Evolutionary conservation across 2,113 vertebrate genomes (phyloP).

Genomic region (Ivindomyrus marchei): DNA sequence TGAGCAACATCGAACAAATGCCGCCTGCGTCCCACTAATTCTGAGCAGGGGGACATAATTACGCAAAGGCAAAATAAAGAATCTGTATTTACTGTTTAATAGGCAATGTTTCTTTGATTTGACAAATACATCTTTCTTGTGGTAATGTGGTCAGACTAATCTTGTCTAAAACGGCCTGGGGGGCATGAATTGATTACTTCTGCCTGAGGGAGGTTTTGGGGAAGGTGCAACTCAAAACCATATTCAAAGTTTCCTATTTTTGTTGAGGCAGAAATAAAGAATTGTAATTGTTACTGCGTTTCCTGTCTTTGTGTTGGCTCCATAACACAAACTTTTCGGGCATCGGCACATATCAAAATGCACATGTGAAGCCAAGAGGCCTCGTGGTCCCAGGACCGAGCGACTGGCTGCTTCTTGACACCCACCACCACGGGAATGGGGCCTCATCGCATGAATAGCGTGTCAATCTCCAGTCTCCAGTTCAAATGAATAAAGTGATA

Average conservation of each 20-base stretch:
- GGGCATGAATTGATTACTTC: neutral
- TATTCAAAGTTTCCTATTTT: neutral
- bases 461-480: neutral
- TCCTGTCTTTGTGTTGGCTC: neutral
- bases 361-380: neutral
- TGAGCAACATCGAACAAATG: neutral
- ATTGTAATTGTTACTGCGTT: neutral
- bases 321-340: neutral
- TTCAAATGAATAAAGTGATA: neutral
- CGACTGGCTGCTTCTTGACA: neutral
- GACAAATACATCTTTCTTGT: neutral
- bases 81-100: neutral
- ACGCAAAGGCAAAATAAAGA: neutral
- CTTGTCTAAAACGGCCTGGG: neutral
- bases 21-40: neutral
- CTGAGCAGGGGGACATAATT: neutral
- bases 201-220: neutral
- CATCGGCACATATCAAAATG: neutral
- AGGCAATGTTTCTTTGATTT: constrained; percentile 1
- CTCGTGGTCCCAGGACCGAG: neutral
- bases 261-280: neutral
- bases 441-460: neutral
- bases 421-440: neutral
- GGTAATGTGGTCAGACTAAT: neutral
- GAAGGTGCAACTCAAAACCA: neutral